phyloP scores from a whole-genome alignment of 2,797 vertebrate species.

The Clarias platycephalus region DNA sequence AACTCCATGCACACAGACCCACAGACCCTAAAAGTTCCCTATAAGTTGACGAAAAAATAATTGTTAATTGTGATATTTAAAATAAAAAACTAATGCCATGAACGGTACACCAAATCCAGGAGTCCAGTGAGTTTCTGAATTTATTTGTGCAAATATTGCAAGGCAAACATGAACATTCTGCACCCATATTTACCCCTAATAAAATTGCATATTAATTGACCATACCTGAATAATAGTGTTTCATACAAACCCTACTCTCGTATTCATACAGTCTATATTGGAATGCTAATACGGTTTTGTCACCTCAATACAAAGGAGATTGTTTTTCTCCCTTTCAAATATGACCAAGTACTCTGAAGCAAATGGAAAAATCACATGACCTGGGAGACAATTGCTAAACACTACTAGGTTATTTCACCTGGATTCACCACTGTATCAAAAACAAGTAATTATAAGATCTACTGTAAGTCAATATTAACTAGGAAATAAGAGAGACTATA shows the following conservation, averaged over 20 bases:
- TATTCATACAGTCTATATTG: neutral
- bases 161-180: constrained; percentile 41
- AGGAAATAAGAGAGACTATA: neutral
- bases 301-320: constrained; percentile 13
- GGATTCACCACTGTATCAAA: constrained; percentile 2
- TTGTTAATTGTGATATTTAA: neutral
- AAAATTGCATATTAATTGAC: constrained; percentile 64
- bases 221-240: constrained; percentile 41
- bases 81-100: neutral
- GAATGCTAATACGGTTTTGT: neutral
- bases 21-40: neutral
- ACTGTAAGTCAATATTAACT: neutral
- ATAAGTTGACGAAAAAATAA: neutral
- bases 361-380: neutral
- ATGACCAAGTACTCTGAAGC: neutral
- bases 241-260: constrained; percentile 9
- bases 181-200: constrained; percentile 42
- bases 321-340: neutral
- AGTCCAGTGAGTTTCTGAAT: constrained; percentile 46
- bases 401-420: neutral
- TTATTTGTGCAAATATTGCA: constrained; percentile 65
- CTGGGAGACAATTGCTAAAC: neutral
- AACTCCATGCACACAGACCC: too few relatives aligned
- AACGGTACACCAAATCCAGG: neutral
- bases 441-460: neutral